Evolutionary conservation across 2,888 invertebrate genomes (phyloP).

Genomic region (Arrhopalites spinosus): DNA sequence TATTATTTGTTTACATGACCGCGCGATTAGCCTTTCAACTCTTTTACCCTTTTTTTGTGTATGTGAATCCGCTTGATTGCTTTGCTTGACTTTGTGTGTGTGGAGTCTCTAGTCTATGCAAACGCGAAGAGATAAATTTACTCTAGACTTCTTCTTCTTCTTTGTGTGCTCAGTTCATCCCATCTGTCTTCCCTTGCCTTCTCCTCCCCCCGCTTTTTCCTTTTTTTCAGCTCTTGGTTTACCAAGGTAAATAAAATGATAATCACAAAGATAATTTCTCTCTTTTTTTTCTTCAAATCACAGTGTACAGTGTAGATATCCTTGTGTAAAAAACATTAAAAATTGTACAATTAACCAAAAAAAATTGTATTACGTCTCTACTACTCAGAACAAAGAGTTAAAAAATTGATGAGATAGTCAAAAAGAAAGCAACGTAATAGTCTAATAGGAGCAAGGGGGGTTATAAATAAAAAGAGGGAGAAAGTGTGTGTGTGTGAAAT

Average conservation of each 20-base stretch:
- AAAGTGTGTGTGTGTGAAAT: not conserved
- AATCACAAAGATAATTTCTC: not conserved
- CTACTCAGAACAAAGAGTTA: too few species aligned
- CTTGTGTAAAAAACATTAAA: too few species aligned
- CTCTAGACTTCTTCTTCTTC: not conserved
- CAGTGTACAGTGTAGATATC: too few species aligned
- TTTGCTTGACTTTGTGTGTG: not conserved
- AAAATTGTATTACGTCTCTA: too few species aligned
- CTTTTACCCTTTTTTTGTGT: not conserved
- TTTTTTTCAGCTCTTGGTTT: not conserved
- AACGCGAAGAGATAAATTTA: not conserved
- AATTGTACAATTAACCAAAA: too few species aligned
- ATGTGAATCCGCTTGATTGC: not conserved
- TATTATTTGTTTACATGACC: constrained; percentile 7
- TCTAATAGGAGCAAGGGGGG: too few species aligned
- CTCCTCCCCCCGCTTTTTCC: not conserved
- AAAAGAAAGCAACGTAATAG: too few species aligned
- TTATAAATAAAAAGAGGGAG: too few species aligned
- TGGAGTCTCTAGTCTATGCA: not conserved
- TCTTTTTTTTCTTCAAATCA: not conserved
- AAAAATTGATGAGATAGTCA: too few species aligned
- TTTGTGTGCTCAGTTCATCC: not conserved
- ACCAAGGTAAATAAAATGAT: constrained; percentile 1
- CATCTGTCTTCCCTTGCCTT: not conserved
- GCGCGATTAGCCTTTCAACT: not conserved